Conservation (phyloP, 2,113 vertebrate genomes). For the Ammodytes marinus region DNA sequence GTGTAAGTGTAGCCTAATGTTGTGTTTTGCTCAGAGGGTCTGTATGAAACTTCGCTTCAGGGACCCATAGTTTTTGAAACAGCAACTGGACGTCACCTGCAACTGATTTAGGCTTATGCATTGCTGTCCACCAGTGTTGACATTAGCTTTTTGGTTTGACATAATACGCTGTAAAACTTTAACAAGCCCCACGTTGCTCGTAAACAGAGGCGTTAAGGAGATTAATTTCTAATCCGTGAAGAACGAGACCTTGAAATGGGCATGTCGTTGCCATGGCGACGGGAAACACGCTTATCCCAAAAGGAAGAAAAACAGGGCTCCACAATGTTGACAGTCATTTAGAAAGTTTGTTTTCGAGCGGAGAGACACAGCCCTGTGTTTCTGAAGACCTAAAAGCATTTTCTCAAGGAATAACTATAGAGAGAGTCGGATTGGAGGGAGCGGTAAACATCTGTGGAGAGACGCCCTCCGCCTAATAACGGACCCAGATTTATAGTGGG, state of each 20-base stretch:
- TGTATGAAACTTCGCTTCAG: background rate
- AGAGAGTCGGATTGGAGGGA: background rate
- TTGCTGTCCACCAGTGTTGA: background rate
- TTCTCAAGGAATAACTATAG: background rate
- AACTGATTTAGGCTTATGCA: background rate
- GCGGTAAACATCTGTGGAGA: constrained; percentile 17
- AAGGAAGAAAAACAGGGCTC: background rate
- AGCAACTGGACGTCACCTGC: constrained; percentile 21
- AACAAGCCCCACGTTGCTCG: background rate
- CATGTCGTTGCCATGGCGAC: constrained; percentile 66
- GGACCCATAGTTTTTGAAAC: background rate
- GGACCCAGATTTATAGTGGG: constrained; percentile 30
- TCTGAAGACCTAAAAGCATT: background rate
- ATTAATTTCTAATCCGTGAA: constrained; percentile 42
- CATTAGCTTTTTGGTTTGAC: constrained; percentile 13
- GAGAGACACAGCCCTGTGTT: background rate
- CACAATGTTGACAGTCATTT: constrained; percentile 11
- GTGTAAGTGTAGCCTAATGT: too few relatives aligned
- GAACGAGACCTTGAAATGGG: constrained; percentile 34
- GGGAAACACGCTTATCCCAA: constrained; percentile 11
- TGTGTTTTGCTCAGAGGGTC: too few relatives aligned
- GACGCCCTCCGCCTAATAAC: constrained; percentile 15
- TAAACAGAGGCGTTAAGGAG: constrained; percentile 36
- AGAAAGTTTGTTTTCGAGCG: constrained; percentile 42
- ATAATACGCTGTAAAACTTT: constrained; percentile 29